Evolutionary conservation across 2,797 vertebrate species (phyloP).

Genomic region (Sebastes nivosus): DNA sequence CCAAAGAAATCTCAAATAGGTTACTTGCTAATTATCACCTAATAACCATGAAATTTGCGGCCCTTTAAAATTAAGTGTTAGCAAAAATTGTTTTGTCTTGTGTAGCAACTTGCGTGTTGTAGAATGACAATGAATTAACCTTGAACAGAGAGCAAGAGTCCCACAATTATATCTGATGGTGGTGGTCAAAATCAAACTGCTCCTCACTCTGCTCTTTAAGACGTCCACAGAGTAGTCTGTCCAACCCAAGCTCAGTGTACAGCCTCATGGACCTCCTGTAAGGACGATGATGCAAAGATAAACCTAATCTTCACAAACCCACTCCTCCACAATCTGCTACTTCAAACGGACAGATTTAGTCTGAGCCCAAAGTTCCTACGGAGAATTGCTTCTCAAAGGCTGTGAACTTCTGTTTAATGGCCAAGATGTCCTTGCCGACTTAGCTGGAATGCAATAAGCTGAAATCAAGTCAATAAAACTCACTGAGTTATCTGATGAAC

Average conservation of each 20-base stretch:
- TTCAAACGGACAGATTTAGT: conserved; percentile 41
- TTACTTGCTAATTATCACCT: too few species aligned
- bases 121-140: not conserved
- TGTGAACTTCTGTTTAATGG: conserved; percentile 69
- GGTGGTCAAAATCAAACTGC: not conserved
- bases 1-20: too few species aligned
- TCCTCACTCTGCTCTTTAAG: not conserved
- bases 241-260: not conserved
- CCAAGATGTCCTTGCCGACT: conserved; percentile 53
- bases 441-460: conserved; percentile 52
- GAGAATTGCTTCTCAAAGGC: conserved; percentile 65
- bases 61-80: too few species aligned
- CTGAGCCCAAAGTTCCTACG: conserved; percentile 24
- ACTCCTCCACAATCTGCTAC: conserved; percentile 24
- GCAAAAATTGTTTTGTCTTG: not conserved
- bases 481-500: conserved; percentile 44
- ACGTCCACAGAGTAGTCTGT: not conserved
- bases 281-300: conserved; percentile 33
- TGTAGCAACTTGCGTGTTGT: not conserved
- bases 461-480: conserved; percentile 66
- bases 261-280: not conserved
- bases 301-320: conserved; percentile 34
- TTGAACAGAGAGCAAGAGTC: not conserved
- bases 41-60: too few species aligned
- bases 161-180: not conserved